Evolutionary conservation across 2,888 invertebrate genomes (phyloP).

Genomic region (Candidula unifasciata): DNA sequence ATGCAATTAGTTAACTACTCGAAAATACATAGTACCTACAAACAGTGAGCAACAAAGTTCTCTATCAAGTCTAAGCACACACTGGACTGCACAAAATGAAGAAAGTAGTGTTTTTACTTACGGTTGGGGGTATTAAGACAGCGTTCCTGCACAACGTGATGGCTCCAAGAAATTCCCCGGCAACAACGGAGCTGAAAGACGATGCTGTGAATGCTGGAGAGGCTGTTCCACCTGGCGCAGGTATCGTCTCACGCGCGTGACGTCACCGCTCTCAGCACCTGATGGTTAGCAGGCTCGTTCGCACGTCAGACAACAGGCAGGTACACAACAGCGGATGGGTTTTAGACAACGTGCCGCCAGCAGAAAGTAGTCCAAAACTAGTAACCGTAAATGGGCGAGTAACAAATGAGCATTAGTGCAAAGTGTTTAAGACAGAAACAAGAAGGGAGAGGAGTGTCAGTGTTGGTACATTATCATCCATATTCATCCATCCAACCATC

Average conservation of each 20-base stretch:
- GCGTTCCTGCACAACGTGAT: background rate
- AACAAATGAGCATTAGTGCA: background rate
- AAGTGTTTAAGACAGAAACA: background rate
- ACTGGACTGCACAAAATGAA: too few relatives aligned
- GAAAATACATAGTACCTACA: too few relatives aligned
- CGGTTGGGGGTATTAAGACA: background rate
- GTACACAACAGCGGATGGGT: background rate
- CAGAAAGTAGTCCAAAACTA: background rate
- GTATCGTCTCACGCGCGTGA: background rate
- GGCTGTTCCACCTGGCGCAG: background rate
- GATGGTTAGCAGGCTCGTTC: background rate
- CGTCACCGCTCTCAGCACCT: background rate
- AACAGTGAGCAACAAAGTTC: too few relatives aligned
- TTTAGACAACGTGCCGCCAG: too few relatives aligned
- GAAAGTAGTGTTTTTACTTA: constrained; percentile 15
- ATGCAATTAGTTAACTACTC: too few relatives aligned
- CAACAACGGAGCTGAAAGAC: background rate
- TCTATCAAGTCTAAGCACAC: too few relatives aligned
- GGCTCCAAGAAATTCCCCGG: background rate
- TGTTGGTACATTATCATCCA: background rate
- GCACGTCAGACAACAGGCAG: background rate
- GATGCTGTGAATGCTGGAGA: background rate
- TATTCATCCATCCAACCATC: background rate
- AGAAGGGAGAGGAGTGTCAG: too few relatives aligned
- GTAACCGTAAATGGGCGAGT: background rate